Evolutionary conservation across 2,888 invertebrate species (phyloP), one percentile per base, ranked within the genome.

Genomic region (Amblyjoppa fuscipennis): DNA sequence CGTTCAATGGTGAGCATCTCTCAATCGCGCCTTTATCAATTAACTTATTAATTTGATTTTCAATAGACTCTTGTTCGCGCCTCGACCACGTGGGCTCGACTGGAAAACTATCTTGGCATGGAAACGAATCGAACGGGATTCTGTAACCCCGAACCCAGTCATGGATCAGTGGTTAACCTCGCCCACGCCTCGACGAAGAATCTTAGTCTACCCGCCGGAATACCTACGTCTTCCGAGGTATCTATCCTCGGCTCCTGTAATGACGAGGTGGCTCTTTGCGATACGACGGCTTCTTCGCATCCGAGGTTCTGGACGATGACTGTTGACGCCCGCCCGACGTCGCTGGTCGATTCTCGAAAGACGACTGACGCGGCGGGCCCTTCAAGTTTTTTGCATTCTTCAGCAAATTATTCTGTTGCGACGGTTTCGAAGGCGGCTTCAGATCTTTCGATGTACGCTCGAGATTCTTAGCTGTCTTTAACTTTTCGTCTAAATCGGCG

Each of bases 1-100:
- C 25, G 0, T 28, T 25, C 7, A 9, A 25, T 7, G 59, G 9
- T 20, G 3, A 11, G 25, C n/a, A 5, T 25, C 25, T 20, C 9
- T 28, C 51, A n/a, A 83, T 38, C 16, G 49, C 83, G 16, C 83
- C 64, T 34, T 78, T 74, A 0, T 1, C 74, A 70, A 25, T 13
- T n/a, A 11, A 59, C 11, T 56, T 64, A 45, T 31, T 11, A 3
- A 59, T 59, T 59, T 59, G 25, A 2, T 59, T 28, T 9, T 9
- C 59, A 20, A 59, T 25, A 1, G 9, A 25, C 20, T 28, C 6
- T 59, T 59, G n/a, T 25, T 59, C 13, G n/a, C 11, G 9, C 1
- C 2, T 34, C 25, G 71, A 56, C 81, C 69, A 84, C 13, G 38
- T 25, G 6, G 38, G 68, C 45, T 84, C 64, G 38, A 25, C 6